Evolutionary conservation across 2,797 vertebrate species (phyloP).

Genomic region (Gymnoscopelus braueri): DNA sequence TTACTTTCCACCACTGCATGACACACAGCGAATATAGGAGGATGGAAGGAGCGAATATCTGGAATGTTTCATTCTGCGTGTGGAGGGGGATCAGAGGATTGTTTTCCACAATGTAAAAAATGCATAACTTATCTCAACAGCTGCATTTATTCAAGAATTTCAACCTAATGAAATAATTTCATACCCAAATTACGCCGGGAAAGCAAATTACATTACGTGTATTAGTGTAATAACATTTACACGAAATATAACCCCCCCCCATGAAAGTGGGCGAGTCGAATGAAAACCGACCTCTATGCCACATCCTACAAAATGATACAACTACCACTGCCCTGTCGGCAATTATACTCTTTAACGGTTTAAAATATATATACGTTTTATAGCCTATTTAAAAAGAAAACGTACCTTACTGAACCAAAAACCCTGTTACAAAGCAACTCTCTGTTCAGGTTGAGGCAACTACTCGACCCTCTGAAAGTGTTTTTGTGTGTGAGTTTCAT

Average conservation of each 20-base stretch:
- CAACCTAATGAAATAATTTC: fast-evolving
- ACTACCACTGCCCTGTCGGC: slow-evolving; percentile 25
- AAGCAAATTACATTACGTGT: fast-evolving
- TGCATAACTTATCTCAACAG: background rate
- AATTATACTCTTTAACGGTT: background rate
- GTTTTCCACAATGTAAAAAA: background rate
- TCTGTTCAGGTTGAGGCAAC: too few species aligned
- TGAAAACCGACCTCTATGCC: slow-evolving; percentile 77
- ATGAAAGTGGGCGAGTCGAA: slow-evolving; percentile 57
- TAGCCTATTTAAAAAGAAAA: too few species aligned
- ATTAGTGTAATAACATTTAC: background rate
- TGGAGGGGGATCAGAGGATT: background rate
- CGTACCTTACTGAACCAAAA: too few species aligned
- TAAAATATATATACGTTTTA: too few species aligned
- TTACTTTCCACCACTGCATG: too few species aligned
- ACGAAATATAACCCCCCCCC: slow-evolving; percentile 21
- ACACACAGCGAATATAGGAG: background rate
- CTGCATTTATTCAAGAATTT: fast-evolving
- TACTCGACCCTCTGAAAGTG: background rate
- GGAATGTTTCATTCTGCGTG: too few species aligned
- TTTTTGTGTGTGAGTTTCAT: background rate
- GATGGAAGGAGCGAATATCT: slow-evolving; percentile 53
- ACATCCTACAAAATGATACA: slow-evolving; percentile 73
- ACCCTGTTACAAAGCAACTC: too few species aligned
- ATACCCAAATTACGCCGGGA: fast-evolving